These are phyloP conservation scores for Scatophagus argus DNA, from an alignment of 2,113 vertebrate genomes.

Conservation along the genomic window DNA sequence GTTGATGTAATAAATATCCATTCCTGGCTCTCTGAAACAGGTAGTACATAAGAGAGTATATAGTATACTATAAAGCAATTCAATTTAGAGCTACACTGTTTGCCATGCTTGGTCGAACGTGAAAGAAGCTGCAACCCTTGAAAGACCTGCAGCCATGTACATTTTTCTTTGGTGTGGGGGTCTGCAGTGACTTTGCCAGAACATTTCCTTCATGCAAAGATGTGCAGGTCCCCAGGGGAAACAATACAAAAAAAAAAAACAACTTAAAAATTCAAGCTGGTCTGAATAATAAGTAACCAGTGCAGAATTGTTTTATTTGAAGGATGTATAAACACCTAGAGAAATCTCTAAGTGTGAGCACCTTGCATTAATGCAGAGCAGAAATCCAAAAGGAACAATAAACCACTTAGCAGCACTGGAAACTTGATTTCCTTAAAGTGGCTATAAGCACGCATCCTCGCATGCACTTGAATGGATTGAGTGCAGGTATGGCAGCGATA, in stretches of 20 bases:
- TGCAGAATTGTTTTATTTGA: conserved; percentile 25
- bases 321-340: conserved; percentile 32
- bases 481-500: conserved; percentile 33
- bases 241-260: conserved; percentile 37
- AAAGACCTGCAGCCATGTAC: not conserved
- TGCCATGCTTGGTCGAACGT: not conserved
- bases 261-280: conserved; percentile 30
- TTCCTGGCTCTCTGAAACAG: not conserved
- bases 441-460: conserved; percentile 40
- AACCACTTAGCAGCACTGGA: not conserved
- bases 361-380: conserved; percentile 46
- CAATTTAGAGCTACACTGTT: conserved; percentile 2
- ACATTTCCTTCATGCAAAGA: conserved; percentile 8
- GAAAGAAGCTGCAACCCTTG: conserved; percentile 23
- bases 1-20: not conserved
- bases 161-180: not conserved
- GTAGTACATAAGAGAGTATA: not conserved
- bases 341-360: conserved; percentile 12
- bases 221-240: not conserved
- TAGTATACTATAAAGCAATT: not conserved
- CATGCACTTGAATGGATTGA: conserved; percentile 52
- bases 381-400: conserved; percentile 28
- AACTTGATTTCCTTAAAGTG: conserved; percentile 51
- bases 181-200: conserved; percentile 24
- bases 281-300: conserved; percentile 52